Conservation (phyloP, 2,113 vertebrate genomes). For the Enhydra lutris region DNA sequence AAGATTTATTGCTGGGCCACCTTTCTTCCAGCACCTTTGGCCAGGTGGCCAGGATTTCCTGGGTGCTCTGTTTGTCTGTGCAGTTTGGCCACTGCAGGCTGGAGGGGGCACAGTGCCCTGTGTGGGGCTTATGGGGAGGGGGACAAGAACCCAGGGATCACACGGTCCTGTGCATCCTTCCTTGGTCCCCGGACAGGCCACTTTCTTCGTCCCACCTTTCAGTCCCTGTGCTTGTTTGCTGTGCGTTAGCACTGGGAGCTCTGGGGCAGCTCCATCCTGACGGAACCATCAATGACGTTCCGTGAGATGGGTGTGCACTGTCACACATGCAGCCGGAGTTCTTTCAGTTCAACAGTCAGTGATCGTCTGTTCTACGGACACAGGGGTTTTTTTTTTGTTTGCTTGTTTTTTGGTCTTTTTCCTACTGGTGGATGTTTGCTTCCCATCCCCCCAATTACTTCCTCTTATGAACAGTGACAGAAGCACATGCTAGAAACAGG, state of each 20-base stretch:
- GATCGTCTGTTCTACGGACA: background rate
- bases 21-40: background rate
- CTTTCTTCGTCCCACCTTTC: background rate
- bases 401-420: background rate
- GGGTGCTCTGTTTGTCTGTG: background rate
- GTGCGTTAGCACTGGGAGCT: background rate
- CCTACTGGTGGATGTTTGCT: background rate
- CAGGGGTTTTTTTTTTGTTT: background rate
- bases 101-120: too few relatives aligned
- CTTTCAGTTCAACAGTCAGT: background rate
- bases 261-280: too few relatives aligned
- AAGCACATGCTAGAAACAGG: background rate
- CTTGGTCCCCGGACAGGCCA: background rate
- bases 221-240: background rate
- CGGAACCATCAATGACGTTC: accelerated
- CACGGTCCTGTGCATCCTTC: background rate
- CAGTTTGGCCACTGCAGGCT: background rate
- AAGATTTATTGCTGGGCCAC: accelerated
- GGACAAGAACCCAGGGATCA: background rate
- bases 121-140: background rate
- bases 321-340: background rate
- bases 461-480: background rate
- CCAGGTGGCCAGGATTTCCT: background rate
- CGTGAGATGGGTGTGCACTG: accelerated
- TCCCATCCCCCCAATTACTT: background rate